Conservation (phyloP, 2,888 invertebrate genomes). For the Salticus scenicus region DNA sequence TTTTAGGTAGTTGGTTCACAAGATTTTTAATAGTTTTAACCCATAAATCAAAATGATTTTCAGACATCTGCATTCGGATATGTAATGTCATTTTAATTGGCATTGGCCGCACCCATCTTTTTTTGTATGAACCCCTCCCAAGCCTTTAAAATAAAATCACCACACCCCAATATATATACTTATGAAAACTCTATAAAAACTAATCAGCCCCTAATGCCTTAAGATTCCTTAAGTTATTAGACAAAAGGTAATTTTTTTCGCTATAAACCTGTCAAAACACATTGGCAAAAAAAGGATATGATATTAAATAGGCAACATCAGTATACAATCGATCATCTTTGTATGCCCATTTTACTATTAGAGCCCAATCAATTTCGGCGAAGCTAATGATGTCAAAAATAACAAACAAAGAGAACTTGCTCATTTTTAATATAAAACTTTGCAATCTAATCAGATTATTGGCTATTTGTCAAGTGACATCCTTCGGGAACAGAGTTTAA, state of each 20-base stretch:
- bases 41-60: neutral
- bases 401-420: constrained; percentile 57
- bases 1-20: too few species aligned
- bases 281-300: too few species aligned
- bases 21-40: neutral
- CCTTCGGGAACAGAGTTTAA: neutral
- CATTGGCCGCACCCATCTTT: constrained; percentile 51
- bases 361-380: constrained; percentile 53
- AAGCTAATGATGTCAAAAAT: constrained; percentile 63
- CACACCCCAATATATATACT: constrained; percentile 43
- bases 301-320: constrained; percentile 51
- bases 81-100: constrained; percentile 66
- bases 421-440: constrained; percentile 50
- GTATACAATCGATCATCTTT: constrained; percentile 44
- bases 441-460: constrained; percentile 55
- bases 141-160: constrained; percentile 50
- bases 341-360: constrained; percentile 58
- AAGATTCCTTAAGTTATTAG: constrained; percentile 54
- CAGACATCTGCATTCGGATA: constrained; percentile 20
- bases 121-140: constrained; percentile 55
- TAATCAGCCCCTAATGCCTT: constrained; percentile 43
- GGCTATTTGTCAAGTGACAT: constrained; percentile 60
- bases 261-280: constrained; percentile 58
- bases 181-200: constrained; percentile 34
- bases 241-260: constrained; percentile 62